These are phyloP conservation scores for Neodon shergylaensis DNA, from an alignment of 2,113 vertebrate species.

Conservation along the genomic window DNA sequence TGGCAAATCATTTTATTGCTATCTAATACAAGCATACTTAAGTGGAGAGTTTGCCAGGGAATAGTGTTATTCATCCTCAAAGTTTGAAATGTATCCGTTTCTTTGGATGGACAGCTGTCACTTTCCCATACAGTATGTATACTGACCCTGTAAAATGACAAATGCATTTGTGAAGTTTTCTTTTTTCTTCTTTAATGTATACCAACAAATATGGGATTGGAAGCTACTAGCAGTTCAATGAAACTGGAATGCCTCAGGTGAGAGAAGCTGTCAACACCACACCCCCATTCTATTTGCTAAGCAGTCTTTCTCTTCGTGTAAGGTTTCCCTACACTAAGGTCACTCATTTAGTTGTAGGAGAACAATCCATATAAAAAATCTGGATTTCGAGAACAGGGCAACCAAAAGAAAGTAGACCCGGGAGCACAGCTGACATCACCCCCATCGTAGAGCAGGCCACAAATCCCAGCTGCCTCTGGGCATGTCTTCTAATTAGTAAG, in stretches of 20 bases:
- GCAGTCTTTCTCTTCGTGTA: not conserved
- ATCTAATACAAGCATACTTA: conserved; percentile 21
- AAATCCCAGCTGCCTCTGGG: not conserved
- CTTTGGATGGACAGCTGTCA: conserved; percentile 25
- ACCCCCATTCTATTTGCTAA: conserved; percentile 14
- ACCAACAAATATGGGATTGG: not conserved
- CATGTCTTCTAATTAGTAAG: conserved; percentile 16
- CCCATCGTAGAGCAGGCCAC: not conserved
- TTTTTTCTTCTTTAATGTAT: conserved; percentile 18
- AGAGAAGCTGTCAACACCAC: conserved; percentile 2
- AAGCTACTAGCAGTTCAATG: not conserved
- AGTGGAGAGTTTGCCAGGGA: not conserved
- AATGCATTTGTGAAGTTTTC: not conserved
- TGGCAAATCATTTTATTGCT: conserved; percentile 15
- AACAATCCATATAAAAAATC: conserved; percentile 46
- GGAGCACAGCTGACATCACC: not conserved
- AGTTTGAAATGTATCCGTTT: not conserved
- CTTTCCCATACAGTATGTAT: not conserved
- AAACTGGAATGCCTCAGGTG: conserved; percentile 10
- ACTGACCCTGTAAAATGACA: not conserved
- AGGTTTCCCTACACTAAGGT: conserved; percentile 35
- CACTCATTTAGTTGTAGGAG: conserved; percentile 59
- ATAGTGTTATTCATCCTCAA: conserved; percentile 13
- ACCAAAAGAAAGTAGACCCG: not conserved
- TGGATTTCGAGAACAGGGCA: conserved; percentile 12